Base-by-base conservation (phyloP, 2,888 invertebrate species). In the Melanostoma scalare region DNA sequence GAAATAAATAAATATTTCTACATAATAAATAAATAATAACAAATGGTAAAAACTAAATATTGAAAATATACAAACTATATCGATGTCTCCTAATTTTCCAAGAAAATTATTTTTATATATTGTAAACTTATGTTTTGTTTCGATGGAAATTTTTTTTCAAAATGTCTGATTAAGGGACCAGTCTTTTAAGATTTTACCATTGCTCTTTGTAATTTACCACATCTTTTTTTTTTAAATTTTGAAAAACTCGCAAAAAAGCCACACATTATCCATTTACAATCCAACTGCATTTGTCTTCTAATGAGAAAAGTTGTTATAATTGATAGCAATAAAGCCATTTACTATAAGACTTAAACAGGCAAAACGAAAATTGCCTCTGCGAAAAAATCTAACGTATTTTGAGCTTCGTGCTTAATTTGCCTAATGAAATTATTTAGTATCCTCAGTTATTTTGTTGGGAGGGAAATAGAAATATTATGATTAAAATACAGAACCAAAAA, bases 131-230 rank as follows among this genome's bases (percentile, higher is more conserved):
- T 80, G 67, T 78, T 79, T 85, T 81, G 74, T 85, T 77, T 85
- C 79, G 68, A 84, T 78, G 53, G 88, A 89, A 90, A 89, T 88
- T 88, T 89, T 20, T 42, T 90, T 91, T 90, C 89, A 90, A 90
- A 90, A 91, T 90, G 91, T 91, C 91, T 91, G 91, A 91, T 91
- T 91, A 89, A 89, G 91, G 91, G 91, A 91, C 91, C 91, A 91
- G 89, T 91, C 91, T 90, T 91, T 90, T 91, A 91, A 91, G 91
- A 89, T 90, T 90, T 84, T 90, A 90, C 90, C 91, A 91, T 90
- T 91, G 91, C 89, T 89, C 91, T 89, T 86, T 78, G 9, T 48
- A 71, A 20, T 10, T 30, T 2, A 8, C 20, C 20, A 20, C 20
- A 20, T 8, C 31, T 68, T 9, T 48, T 42, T 6, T n/a, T 50